Percentiles rank a stretch among this genome's conserved stretches.
Evolutionary conservation across 2,113 vertebrate species (phyloP).

Genomic region (Opisthocomus hoazin): DNA sequence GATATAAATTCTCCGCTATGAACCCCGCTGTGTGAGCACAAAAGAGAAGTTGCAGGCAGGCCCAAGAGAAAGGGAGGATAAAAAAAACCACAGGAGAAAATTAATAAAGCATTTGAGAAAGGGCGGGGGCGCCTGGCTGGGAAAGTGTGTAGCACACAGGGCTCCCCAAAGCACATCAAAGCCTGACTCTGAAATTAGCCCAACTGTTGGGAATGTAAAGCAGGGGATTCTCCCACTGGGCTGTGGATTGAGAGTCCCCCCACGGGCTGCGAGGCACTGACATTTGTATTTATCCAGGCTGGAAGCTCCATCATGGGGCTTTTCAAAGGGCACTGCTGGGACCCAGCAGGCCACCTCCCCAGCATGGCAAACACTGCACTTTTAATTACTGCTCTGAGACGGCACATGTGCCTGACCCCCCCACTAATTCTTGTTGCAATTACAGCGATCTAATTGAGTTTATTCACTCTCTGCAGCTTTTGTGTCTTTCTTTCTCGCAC

Average conservation of each 20-base stretch:
- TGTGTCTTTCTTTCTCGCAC: conserved; percentile 55
- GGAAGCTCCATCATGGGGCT: conserved; percentile 38
- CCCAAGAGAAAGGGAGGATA: conserved; percentile 61
- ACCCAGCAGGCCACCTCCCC: conserved; percentile 59
- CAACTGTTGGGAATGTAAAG: conserved; percentile 58
- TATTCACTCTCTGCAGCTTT: conserved; percentile 55
- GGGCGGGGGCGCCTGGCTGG: conserved; percentile 51
- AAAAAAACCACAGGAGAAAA: conserved; percentile 66
- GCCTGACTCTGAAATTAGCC: conserved; percentile 65
- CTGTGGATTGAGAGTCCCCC: conserved; percentile 57
- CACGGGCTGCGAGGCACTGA: conserved; percentile 50
- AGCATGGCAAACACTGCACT: conserved; percentile 52
- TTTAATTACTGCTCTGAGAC: conserved; percentile 54
- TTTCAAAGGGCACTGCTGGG: conserved; percentile 62
- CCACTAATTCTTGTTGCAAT: conserved; percentile 63
- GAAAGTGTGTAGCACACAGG: conserved; percentile 59
- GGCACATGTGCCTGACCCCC: conserved; percentile 56
- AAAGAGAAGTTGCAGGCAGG: conserved; percentile 47
- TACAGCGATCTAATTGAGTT: conserved; percentile 68
- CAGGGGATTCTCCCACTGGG: conserved; percentile 64
- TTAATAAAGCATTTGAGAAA: conserved; percentile 66
- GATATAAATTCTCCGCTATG: conserved; percentile 43
- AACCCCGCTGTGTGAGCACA: conserved; percentile 27
- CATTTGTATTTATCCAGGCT: conserved; percentile 62
- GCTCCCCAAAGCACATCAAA: conserved; percentile 66